A percentile compares a stretch with the other conserved stretches of the same genome.
Evolutionary conservation across 2,113 vertebrate species (phyloP).

Genomic region (Engystomops pustulosus): DNA sequence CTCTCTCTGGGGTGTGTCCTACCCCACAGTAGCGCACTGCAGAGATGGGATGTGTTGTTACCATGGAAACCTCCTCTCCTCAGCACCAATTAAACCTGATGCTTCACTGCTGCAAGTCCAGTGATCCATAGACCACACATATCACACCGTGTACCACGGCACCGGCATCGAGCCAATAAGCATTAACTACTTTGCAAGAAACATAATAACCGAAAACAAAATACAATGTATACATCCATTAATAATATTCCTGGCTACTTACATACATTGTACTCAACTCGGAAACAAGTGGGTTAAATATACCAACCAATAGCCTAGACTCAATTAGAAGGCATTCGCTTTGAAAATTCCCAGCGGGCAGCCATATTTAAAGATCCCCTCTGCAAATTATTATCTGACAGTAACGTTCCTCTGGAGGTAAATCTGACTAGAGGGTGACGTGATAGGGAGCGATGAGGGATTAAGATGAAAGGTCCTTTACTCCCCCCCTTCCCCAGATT

Average conservation of each 20-base stretch:
- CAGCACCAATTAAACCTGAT: slow-evolving; percentile 60
- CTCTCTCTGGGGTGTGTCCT: slow-evolving; percentile 51
- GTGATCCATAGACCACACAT: slow-evolving; percentile 57
- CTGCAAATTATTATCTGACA: slow-evolving; percentile 44
- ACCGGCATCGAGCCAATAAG: neutral
- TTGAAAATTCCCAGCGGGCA: slow-evolving; percentile 54
- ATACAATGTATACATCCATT: too few species aligned
- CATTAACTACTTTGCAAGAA: neutral
- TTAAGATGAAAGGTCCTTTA: slow-evolving; percentile 47
- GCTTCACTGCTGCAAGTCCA: slow-evolving; percentile 57
- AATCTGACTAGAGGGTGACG: slow-evolving; percentile 43
- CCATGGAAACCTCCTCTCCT: slow-evolving; percentile 56
- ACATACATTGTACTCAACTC: neutral
- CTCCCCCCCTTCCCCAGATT: neutral
- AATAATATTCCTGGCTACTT: too few species aligned
- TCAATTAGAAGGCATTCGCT: slow-evolving; percentile 49
- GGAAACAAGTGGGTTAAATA: slow-evolving; percentile 31
- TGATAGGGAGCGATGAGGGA: slow-evolving; percentile 42
- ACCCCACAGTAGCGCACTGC: slow-evolving; percentile 58
- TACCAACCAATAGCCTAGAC: slow-evolving; percentile 26
- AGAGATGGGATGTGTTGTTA: slow-evolving; percentile 59
- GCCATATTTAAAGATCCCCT: slow-evolving; percentile 50
- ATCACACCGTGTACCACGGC: slow-evolving; percentile 18
- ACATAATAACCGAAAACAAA: neutral
- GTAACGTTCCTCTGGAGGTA: slow-evolving; percentile 48